Base-by-base conservation (phyloP, 2,888 invertebrate species). In the Dynastes hyllus region DNA sequence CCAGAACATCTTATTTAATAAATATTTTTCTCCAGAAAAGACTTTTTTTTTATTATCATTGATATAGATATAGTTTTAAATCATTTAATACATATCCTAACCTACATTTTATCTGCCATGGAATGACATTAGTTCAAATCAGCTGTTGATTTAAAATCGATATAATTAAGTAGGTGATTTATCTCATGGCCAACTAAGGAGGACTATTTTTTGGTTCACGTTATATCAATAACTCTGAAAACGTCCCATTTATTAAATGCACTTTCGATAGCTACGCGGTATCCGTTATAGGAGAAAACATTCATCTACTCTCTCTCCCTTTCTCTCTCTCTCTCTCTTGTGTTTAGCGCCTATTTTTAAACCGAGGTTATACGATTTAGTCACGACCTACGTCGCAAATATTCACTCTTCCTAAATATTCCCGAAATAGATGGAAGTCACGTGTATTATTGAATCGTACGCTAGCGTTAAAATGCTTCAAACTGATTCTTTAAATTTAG, bases 321-420 rank as follows among this genome's bases (percentile, higher is more conserved):
- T 5, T 3, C 32, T 32, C 32, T 32, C 32, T 5, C 4, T 83
- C 83, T 82, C 83, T 81, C 82, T 83, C 82, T 80, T 83, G 82
- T 83, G 83, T 84, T 86, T 86, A 85, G 85, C 84, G 83, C 83
- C 86, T 87, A 87, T 87, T 87, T 87, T 84, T 87, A 86, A 83
- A 73, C 81, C 77, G 79, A 77, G 81, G 83, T 83, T 75, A 55
- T 16, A 61, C 73, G 13, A 45, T 40, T 45, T 50, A 75, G 63
- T 85, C 73, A 66, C 82, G 87, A 87, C 87, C 70, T 83, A 86
- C 86, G 87, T 84, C 77, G 66, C 83, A 83, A 84, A 86, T 86
- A 86, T 84, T 86, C 86, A 85, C 84, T 82, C 84, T 85, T 84
- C 83, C 82, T 81, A 84, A 85, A 81, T 83, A 76, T 80, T 83